Evolutionary conservation across 2,113 vertebrate genomes (phyloP).

Genomic region (Cyprinodon brontotheroides): DNA sequence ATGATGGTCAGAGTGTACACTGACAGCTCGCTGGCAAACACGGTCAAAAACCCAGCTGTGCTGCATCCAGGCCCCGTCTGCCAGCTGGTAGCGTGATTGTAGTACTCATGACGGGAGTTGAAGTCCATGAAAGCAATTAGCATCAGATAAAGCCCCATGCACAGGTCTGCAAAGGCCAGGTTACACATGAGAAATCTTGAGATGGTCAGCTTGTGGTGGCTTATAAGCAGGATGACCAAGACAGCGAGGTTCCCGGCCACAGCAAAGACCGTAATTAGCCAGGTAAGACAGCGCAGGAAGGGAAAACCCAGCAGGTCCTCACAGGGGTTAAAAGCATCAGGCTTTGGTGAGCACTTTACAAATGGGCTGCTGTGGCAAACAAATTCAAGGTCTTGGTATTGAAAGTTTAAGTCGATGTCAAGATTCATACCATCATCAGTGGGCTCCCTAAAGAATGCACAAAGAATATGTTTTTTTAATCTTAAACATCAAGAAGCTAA

Average conservation of each 20-base stretch:
- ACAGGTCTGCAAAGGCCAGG: constrained; percentile 90
- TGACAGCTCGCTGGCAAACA: constrained; percentile 92
- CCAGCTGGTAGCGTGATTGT: constrained; percentile 93
- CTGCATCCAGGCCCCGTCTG: constrained; percentile 88
- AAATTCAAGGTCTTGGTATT: constrained; percentile 73
- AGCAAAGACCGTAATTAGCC: constrained; percentile 87
- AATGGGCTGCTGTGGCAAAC: constrained; percentile 72
- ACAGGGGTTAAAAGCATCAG: constrained; percentile 91
- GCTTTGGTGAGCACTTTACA: constrained; percentile 85
- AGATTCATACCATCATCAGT: constrained; percentile 39
- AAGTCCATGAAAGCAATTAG: constrained; percentile 88
- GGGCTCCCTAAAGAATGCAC: constrained; percentile 59
- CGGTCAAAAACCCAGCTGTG: constrained; percentile 87
- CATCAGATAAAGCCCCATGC: constrained; percentile 92
- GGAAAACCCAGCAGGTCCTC: constrained; percentile 91
- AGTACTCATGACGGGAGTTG: constrained; percentile 86
- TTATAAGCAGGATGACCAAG: constrained; percentile 83
- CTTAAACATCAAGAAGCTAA: neutral
- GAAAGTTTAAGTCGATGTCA: constrained; percentile 59
- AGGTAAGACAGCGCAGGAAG: constrained; percentile 86
- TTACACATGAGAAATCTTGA: constrained; percentile 94
- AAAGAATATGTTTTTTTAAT: constrained; percentile 3
- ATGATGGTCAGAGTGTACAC: constrained; percentile 91
- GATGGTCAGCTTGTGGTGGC: constrained; percentile 86
- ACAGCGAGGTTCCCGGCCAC: constrained; percentile 86